Conservation (phyloP, 2,797 vertebrate species). For the Garrulus glandarius region DNA sequence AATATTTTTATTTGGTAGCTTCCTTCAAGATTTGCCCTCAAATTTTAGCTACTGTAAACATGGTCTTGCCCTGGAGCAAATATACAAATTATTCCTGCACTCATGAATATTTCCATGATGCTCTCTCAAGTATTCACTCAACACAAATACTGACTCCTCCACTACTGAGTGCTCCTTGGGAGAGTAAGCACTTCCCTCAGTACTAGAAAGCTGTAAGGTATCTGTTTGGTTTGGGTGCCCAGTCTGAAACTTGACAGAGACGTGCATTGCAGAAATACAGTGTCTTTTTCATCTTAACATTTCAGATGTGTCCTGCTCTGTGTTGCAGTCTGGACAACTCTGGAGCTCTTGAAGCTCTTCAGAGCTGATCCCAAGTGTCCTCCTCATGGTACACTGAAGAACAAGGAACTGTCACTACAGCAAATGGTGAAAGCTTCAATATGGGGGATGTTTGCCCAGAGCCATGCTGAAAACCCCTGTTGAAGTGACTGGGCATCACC, state of each 20-base stretch:
- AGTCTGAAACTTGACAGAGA: background rate
- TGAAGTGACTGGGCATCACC: background rate
- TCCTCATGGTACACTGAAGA: accelerated
- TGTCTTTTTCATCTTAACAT: background rate
- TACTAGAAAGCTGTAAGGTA: background rate
- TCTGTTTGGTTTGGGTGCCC: background rate
- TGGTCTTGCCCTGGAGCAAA: background rate
- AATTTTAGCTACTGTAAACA: background rate
- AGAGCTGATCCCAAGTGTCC: background rate
- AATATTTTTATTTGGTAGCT: background rate
- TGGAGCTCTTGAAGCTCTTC: background rate
- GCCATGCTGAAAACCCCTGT: background rate
- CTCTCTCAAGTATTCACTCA: background rate
- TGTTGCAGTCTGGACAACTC: background rate
- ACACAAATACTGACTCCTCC: background rate
- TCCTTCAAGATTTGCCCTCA: background rate
- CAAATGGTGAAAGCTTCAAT: background rate
- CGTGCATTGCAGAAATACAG: background rate
- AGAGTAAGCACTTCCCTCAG: background rate
- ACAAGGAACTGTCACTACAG: background rate
- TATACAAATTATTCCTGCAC: background rate
- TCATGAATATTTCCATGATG: background rate
- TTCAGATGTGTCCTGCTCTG: background rate
- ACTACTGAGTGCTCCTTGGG: background rate
- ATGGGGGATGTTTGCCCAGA: background rate